These are phyloP conservation scores for Thunnus albacares DNA, from an alignment of 2,797 vertebrate species.

Conservation along the genomic window DNA sequence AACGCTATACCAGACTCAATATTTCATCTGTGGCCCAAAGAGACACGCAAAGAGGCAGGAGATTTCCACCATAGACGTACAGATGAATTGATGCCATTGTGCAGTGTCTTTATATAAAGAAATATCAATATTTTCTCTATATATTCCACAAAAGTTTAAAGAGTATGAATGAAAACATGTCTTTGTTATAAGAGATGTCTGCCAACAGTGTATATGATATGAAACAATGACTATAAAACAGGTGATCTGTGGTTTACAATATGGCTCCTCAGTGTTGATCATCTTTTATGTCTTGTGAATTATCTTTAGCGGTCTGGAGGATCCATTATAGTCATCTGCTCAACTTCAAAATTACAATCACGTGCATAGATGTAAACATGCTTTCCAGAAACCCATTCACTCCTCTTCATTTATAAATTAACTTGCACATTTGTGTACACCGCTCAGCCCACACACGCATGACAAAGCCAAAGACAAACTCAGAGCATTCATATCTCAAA, in stretches of 20 bases:
- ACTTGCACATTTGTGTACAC: conserved; percentile 18
- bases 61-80: not conserved
- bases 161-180: not conserved
- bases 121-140: not conserved
- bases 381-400: not conserved
- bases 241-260: conserved; percentile 52
- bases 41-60: not conserved
- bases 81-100: conserved; percentile 8
- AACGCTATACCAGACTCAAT: conserved; percentile 45
- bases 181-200: conserved; percentile 44
- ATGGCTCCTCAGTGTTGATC: conserved; percentile 32
- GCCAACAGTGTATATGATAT: conserved; percentile 31
- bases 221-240: conserved; percentile 29
- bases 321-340: conserved; percentile 35
- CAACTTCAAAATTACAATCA: conserved; percentile 26
- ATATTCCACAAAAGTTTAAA: conserved; percentile 17
- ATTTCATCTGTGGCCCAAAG: conserved; percentile 10
- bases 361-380: conserved; percentile 16
- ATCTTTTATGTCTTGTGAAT: conserved; percentile 54
- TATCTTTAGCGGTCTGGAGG: conserved; percentile 4
- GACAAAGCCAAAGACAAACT: not conserved
- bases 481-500: too few relatives aligned
- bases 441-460: conserved; percentile 41
- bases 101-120: conserved; percentile 12
- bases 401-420: conserved; percentile 17